These are phyloP conservation scores for Poeciliopsis retropinna DNA, from an alignment of 2,113 vertebrate genomes.

Conservation along the genomic window DNA sequence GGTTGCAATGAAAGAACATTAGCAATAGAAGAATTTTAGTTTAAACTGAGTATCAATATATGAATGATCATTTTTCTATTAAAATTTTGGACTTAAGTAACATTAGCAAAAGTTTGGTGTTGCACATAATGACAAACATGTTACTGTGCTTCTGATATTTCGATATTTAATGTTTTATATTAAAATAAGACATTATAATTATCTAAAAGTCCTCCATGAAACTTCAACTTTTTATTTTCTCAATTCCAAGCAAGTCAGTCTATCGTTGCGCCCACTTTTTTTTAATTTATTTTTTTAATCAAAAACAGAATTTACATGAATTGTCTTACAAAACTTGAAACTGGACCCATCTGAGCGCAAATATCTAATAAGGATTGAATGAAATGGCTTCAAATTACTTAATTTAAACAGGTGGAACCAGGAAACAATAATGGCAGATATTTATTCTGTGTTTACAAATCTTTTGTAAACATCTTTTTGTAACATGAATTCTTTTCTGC, in stretches of 20 bases:
- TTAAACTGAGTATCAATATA: background rate
- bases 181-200: too few species aligned
- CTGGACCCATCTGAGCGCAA: background rate
- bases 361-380: background rate
- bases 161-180: too few species aligned
- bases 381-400: background rate
- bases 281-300: too few species aligned
- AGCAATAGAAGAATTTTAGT: conserved; percentile 15
- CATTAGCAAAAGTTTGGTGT: background rate
- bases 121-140: too few species aligned
- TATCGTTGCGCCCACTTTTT: too few species aligned
- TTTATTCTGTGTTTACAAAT: background rate
- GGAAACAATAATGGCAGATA: background rate
- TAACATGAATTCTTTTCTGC: too few species aligned
- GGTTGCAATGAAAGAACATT: conserved; percentile 34
- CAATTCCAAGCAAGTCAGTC: too few species aligned
- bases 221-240: too few species aligned
- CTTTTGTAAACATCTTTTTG: too few species aligned
- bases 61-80: background rate
- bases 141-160: too few species aligned
- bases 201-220: too few species aligned
- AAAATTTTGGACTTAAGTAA: background rate
- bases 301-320: background rate
- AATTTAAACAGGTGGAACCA: background rate
- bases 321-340: background rate